phyloP scores from a whole-genome alignment of 2,888 invertebrate species.

The Sinodicranocentrus sp. region DNA sequence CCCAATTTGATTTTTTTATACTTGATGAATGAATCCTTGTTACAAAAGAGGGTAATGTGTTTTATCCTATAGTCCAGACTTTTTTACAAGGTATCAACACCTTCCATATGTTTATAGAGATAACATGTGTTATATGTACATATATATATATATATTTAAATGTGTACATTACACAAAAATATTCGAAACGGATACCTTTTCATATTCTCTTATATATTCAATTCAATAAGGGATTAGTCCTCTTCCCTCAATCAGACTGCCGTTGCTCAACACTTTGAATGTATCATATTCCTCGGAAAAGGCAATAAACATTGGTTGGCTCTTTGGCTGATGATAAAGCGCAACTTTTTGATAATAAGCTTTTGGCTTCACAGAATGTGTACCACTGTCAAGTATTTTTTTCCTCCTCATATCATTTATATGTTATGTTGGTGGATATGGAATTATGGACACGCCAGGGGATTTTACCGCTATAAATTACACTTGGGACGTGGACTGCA shows the following conservation, averaged over 20 bases:
- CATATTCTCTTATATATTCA: not conserved
- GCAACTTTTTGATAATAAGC: not conserved
- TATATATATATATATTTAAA: not conserved
- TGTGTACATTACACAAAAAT: not conserved
- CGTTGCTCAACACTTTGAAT: not conserved
- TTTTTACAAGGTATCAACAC: not conserved
- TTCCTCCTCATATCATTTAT: too few species aligned
- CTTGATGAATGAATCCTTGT: not conserved
- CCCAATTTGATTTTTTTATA: slow-evolving; percentile 25
- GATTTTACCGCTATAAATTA: slow-evolving; percentile 35
- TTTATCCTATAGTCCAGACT: slow-evolving; percentile 6
- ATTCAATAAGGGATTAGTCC: slow-evolving; percentile 32
- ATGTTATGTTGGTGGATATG: slow-evolving; percentile 4
- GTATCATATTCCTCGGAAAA: slow-evolving; percentile 2
- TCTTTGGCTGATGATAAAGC: slow-evolving; percentile 9
- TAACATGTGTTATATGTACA: not conserved
- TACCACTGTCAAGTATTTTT: too few species aligned
- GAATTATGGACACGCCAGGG: slow-evolving; percentile 36
- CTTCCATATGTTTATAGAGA: not conserved
- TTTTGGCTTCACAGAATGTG: too few species aligned
- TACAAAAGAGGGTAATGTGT: not conserved
- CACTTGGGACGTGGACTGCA: slow-evolving; percentile 24
- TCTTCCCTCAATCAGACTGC: not conserved
- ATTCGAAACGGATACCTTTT: slow-evolving; percentile 6
- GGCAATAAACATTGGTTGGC: slow-evolving; percentile 17